Percentiles rank a stretch among this genome's conserved stretches.
Conservation (phyloP, 2,888 invertebrate genomes). For the Nesidiocoris tenuis region DNA sequence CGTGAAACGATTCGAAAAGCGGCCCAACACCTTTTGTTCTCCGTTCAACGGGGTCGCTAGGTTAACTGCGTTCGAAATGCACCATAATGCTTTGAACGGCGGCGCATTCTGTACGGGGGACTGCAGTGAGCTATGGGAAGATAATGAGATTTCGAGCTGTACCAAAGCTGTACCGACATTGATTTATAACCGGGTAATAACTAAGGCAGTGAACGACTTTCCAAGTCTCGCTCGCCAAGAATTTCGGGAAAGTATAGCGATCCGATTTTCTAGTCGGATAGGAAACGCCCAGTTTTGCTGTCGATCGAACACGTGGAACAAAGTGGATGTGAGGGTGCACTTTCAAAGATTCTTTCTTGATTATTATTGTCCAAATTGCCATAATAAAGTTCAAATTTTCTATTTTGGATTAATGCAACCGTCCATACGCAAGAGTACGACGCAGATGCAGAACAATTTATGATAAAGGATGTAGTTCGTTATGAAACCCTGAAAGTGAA, state of each 20-base stretch:
- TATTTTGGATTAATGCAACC: no score
- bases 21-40: slow-evolving; percentile 19
- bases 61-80: slow-evolving; percentile 18
- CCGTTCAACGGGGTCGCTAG: slow-evolving; percentile 21
- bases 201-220: not conserved
- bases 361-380: no score
- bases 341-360: no score
- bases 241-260: not conserved
- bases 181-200: not conserved
- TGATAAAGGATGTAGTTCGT: no score
- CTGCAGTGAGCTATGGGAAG: not conserved
- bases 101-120: not conserved
- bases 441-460: no score
- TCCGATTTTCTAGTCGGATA: not conserved
- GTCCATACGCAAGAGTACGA: no score
- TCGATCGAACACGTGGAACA: no score
- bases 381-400: no score
- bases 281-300: not conserved
- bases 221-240: not conserved
- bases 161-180: not conserved
- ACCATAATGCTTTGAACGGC: not conserved
- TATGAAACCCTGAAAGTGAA: no score
- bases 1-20: not conserved
- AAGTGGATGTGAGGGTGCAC: no score
- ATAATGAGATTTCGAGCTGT: not conserved